phyloP scores from a whole-genome alignment of 2,888 invertebrate genomes.

The Drosophila pseudotakahashii region DNA sequence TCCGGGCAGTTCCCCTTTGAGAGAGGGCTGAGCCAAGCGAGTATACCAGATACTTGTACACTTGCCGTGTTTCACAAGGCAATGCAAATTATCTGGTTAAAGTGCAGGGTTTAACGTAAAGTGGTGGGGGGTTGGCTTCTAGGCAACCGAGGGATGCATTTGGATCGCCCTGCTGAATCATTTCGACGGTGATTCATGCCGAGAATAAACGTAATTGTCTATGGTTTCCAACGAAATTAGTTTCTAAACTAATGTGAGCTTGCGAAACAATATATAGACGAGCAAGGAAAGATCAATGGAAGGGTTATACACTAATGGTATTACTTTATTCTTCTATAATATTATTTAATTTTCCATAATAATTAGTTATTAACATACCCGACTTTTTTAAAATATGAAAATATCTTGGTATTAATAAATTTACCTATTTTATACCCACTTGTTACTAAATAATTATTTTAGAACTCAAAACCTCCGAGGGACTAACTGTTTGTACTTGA shows the following conservation, averaged over 20 bases:
- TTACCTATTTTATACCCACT: not conserved
- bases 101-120: slow-evolving; percentile 1
- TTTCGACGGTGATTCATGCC: slow-evolving; percentile 18
- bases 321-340: not conserved
- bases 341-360: too few relatives aligned
- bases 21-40: slow-evolving; percentile 28
- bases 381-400: too few relatives aligned
- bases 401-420: not conserved
- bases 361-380: too few relatives aligned
- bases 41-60: slow-evolving; percentile 24
- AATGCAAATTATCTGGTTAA: slow-evolving; percentile 34
- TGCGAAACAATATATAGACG: not conserved
- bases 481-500: not conserved
- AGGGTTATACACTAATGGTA: not conserved
- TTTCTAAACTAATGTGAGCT: not conserved
- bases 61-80: slow-evolving; percentile 24
- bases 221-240: not conserved
- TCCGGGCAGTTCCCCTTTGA: slow-evolving; percentile 32
- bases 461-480: not conserved
- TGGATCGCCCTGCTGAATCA: slow-evolving; percentile 33
- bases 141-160: slow-evolving; percentile 29
- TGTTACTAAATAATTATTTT: not conserved
- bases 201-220: slow-evolving; percentile 4
- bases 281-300: not conserved
- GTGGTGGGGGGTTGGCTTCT: slow-evolving; percentile 9